A percentile compares a stretch with the other conserved stretches of the same genome.
Evolutionary conservation across 2,797 vertebrate species (phyloP).

Genomic region (Melanotaenia nigrans): DNA sequence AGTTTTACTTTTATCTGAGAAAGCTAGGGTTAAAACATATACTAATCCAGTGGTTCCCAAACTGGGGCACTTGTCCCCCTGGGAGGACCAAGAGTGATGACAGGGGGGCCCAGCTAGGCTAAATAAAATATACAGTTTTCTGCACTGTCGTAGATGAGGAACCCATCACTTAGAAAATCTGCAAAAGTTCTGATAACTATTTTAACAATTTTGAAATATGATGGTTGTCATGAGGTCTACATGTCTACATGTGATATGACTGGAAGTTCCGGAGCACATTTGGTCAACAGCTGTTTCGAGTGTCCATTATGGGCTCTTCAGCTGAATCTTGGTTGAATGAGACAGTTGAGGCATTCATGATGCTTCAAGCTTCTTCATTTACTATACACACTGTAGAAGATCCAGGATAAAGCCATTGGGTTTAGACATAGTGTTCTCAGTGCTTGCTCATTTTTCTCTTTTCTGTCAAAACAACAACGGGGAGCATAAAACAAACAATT

Average conservation of each 20-base stretch:
- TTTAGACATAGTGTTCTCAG: constrained; percentile 4
- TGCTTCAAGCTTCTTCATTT: constrained; percentile 4
- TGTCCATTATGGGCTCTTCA: constrained; percentile 2
- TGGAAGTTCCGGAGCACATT: constrained; percentile 6
- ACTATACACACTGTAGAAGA: constrained; percentile 2
- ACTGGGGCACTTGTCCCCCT: no score
- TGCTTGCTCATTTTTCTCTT: constrained; percentile 24
- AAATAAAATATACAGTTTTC: no score
- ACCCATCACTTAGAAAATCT: no score
- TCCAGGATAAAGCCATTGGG: constrained; percentile 3
- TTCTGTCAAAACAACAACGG: constrained; percentile 9
- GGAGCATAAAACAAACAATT: constrained; percentile 17
- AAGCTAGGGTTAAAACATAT: not conserved
- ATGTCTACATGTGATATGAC: not conserved
- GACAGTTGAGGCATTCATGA: not conserved
- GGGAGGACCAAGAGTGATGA: no score
- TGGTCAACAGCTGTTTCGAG: constrained; percentile 5
- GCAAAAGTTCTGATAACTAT: not conserved
- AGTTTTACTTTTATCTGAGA: not conserved
- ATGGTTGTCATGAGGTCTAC: not conserved
- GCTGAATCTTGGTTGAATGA: constrained; percentile 22
- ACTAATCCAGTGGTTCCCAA: no score
- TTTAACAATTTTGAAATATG: not conserved
- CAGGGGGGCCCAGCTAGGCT: no score
- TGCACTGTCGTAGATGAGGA: no score